These are phyloP conservation scores for Metaphire vulgaris DNA, from an alignment of 1,140 invertebrate species.

Conservation along the genomic window DNA sequence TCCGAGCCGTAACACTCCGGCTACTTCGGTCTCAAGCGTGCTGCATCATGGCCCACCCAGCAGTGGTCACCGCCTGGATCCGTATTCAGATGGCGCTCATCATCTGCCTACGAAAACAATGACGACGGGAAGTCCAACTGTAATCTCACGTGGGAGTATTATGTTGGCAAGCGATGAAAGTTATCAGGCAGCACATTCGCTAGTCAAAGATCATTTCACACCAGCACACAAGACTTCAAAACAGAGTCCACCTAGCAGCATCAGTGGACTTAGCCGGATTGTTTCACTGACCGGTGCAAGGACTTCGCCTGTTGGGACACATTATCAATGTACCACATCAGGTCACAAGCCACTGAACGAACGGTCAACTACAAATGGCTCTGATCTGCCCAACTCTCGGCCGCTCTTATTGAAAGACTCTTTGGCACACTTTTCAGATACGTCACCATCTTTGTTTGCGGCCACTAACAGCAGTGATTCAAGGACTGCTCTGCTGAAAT, in stretches of 20 bases:
- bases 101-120: conserved; percentile 28
- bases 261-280: background rate
- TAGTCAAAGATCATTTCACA: background rate
- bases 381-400: background rate
- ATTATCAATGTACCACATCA: background rate
- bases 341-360: background rate
- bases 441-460: background rate
- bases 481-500: background rate
- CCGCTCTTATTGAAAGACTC: background rate
- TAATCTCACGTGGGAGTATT: conserved; percentile 47
- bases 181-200: conserved; percentile 20
- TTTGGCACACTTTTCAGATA: no score
- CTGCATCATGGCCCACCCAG: background rate
- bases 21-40: conserved; percentile 19
- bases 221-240: background rate
- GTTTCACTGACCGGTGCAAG: background rate
- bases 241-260: background rate
- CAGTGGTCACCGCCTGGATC: conserved; percentile 38
- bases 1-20: background rate
- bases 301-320: background rate
- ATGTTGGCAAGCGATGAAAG: conserved; percentile 22
- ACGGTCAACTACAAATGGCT: background rate
- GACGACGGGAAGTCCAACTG: background rate
- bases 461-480: background rate
- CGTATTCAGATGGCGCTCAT: conserved; percentile 32